These are phyloP conservation scores for Hyla sarda DNA, from an alignment of 2,113 vertebrate species.

Conservation along the genomic window DNA sequence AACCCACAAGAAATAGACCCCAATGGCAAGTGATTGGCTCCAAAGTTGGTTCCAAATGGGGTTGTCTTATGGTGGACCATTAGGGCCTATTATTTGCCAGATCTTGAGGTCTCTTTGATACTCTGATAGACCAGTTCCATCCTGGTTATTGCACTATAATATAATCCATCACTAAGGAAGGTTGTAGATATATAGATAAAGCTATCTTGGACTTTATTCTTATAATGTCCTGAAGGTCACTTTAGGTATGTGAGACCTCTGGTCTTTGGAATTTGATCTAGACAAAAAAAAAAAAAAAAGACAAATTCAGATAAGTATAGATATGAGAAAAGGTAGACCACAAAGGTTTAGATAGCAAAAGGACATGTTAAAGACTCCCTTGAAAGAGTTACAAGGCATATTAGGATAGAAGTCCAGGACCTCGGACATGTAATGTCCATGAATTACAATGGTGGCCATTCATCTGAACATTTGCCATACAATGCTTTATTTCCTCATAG, in stretches of 20 bases:
- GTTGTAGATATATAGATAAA: background rate
- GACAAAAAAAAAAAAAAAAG: background rate
- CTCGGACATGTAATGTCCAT: too few relatives aligned
- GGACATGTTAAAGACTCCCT: too few relatives aligned
- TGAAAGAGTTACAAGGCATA: too few relatives aligned
- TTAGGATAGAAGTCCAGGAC: too few relatives aligned
- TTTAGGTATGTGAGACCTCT: background rate
- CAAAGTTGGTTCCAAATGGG: background rate
- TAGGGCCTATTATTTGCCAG: background rate
- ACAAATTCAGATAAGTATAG: background rate
- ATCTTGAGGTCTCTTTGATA: background rate
- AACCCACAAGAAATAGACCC: background rate
- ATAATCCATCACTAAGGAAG: background rate
- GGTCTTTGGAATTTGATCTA: constrained; percentile 4
- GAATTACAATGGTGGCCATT: background rate
- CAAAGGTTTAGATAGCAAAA: background rate
- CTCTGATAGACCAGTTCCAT: background rate
- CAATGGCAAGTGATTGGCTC: background rate
- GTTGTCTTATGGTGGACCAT: background rate
- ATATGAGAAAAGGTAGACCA: background rate
- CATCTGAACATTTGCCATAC: too few relatives aligned
- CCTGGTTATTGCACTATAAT: background rate
- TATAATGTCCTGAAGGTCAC: background rate
- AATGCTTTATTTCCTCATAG: background rate
- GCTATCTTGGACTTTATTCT: background rate